A percentile compares a stretch with the other conserved stretches of the same genome.
Evolutionary conservation across 2,797 vertebrate species (phyloP).

Genomic region (Anomalospiza imberbis): DNA sequence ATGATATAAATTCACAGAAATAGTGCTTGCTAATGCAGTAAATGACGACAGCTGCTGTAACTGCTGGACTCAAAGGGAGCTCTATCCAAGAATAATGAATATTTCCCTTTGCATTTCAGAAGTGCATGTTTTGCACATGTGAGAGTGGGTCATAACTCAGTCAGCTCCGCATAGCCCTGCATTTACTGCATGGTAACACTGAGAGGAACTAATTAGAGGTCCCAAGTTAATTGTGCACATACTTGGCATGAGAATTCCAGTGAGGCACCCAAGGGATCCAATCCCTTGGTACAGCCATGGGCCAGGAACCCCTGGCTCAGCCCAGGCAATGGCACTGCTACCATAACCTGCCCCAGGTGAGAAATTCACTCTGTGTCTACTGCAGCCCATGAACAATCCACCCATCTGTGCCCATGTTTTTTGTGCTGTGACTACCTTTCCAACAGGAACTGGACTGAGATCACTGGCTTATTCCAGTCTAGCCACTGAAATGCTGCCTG

Average conservation of each 20-base stretch:
- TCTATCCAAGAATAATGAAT: constrained; percentile 52
- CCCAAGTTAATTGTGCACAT: not conserved
- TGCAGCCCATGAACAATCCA: not conserved
- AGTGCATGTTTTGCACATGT: constrained; percentile 26
- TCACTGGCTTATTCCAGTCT: constrained; percentile 41
- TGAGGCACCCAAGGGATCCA: not conserved
- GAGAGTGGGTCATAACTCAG: not conserved
- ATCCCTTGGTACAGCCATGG: not conserved
- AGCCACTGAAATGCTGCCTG: constrained; percentile 39
- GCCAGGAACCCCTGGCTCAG: not conserved
- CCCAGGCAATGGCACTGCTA: not conserved
- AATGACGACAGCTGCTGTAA: constrained; percentile 58
- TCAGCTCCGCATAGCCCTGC: not conserved
- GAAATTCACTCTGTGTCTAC: not conserved
- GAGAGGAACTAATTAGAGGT: not conserved
- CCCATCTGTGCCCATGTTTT: not conserved
- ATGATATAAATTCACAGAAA: constrained; percentile 54
- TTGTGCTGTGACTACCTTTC: constrained; percentile 26
- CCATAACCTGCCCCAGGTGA: not conserved
- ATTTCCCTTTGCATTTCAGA: constrained; percentile 47
- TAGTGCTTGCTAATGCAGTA: constrained; percentile 28
- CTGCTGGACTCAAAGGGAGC: constrained; percentile 49
- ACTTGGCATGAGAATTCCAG: not conserved
- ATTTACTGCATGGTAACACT: not conserved
- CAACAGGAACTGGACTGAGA: constrained; percentile 39